A percentile compares a stretch with the other conserved stretches of the same genome.
These are phyloP conservation scores for Drosophila miranda DNA, from an alignment of 1,140 invertebrate species.

Conservation along the genomic window DNA sequence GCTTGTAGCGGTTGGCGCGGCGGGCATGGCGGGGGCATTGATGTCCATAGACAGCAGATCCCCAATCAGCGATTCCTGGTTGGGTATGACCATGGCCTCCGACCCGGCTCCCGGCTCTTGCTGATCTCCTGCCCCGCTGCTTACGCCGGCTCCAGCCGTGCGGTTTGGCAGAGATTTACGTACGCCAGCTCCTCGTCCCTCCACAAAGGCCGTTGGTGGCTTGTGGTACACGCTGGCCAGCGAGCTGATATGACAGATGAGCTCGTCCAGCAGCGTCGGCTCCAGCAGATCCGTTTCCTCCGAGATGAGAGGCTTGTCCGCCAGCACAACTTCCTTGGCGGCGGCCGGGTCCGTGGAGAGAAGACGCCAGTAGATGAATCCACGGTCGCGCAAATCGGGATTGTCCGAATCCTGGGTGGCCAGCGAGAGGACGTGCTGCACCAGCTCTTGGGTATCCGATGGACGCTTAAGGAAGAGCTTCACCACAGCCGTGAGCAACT, in stretches of 20 bases:
- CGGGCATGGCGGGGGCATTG: constrained; percentile 84
- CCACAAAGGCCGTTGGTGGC: constrained; percentile 99
- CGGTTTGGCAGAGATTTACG: constrained; percentile 87
- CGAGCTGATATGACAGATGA: constrained; percentile 99
- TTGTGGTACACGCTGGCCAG: constrained; percentile 99
- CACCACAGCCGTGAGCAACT: constrained; percentile 98
- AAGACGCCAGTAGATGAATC: constrained; percentile 99
- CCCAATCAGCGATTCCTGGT: constrained; percentile 97
- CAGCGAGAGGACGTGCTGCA: constrained; percentile 96
- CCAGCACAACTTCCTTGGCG: constrained; percentile 99
- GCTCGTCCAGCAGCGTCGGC: constrained; percentile 98
- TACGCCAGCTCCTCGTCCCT: constrained; percentile 89
- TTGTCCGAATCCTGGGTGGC: constrained; percentile 99
- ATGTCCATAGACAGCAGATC: constrained; percentile 99
- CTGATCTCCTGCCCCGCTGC: constrained; percentile 56
- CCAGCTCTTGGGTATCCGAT: constrained; percentile 98
- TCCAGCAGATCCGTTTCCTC: constrained; percentile 99
- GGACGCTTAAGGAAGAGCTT: constrained; percentile 99
- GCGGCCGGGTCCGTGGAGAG: constrained; percentile 99
- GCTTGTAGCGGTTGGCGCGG: constrained; percentile 84
- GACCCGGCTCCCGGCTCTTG: constrained; percentile 45
- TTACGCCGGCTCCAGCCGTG: constrained; percentile 78
- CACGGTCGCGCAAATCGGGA: constrained; percentile 98
- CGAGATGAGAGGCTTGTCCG: constrained; percentile 99
- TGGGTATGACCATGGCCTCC: constrained; percentile 84